These are phyloP conservation scores for Drosophila subobscura DNA, from an alignment of 1,140 invertebrate genomes.

Conservation along the genomic window DNA sequence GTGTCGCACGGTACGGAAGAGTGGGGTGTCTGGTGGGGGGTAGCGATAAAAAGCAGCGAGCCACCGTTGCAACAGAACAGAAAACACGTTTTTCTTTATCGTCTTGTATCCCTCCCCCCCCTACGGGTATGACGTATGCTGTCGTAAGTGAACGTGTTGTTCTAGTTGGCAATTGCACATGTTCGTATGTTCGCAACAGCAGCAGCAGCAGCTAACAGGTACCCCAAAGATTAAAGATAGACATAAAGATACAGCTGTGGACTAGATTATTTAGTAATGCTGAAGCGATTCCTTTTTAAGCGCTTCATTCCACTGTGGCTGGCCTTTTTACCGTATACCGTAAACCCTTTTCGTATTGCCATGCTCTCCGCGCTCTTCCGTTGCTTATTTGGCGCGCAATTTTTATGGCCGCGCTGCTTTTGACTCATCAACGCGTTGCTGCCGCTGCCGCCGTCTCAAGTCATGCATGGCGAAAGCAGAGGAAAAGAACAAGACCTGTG, in stretches of 20 bases:
- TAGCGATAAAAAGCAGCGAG: conserved; percentile 69
- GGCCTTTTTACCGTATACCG: not conserved
- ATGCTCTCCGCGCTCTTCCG: conserved; percentile 9
- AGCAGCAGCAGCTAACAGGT: conserved; percentile 41
- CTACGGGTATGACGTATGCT: conserved; percentile 52
- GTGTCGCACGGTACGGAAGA: too few species aligned
- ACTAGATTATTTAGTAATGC: too few species aligned
- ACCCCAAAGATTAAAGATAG: conserved; percentile 41
- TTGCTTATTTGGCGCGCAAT: conserved; percentile 70
- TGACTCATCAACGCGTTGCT: conserved; percentile 57
- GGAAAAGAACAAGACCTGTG: conserved; percentile 19
- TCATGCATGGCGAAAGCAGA: conserved; percentile 45
- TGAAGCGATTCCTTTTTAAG: conserved; percentile 14
- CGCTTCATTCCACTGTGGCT: conserved; percentile 8
- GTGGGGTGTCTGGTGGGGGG: conserved; percentile 1
- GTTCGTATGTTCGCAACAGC: conserved; percentile 42
- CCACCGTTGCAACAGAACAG: conserved; percentile 70
- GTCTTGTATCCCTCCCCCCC: conserved; percentile 21
- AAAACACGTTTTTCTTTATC: conserved; percentile 77
- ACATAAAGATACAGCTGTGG: conserved; percentile 16
- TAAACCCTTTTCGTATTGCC: conserved; percentile 47
- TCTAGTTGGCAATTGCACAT: conserved; percentile 79
- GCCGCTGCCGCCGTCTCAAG: conserved; percentile 26
- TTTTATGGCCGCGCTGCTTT: conserved; percentile 48
- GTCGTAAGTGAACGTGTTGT: conserved; percentile 79